Evolutionary conservation across 2,888 invertebrate species (phyloP), one percentile per base, ranked within the genome.

Genomic region (Deilephila elpenor): DNA sequence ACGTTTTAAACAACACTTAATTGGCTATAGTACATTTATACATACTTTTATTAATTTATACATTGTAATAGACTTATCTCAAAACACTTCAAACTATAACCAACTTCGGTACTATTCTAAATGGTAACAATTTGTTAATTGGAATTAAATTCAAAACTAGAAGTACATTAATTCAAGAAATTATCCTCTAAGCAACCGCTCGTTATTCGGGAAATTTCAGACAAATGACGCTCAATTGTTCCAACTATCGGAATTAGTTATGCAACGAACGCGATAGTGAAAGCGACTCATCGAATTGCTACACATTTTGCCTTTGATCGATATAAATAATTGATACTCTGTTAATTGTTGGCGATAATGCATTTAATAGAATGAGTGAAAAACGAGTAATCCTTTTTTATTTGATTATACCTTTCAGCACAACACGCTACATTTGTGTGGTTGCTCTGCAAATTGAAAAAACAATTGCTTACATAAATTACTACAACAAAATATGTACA

Each of bases 111-210:
- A 56, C 56, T 5, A 56, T 56, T 56, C 56, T 56, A n/a, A 56
- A 56, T n/a, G 6, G 5, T n/a, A 56, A 56, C n/a, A n/a, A n/a
- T n/a, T 56, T 56, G n/a, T 56, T 56, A 56, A n/a, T 56, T n/a
- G 19, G 56, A 17, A 6, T 56, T 56, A 56, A 56, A 56, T n/a
- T 56, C n/a, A n/a, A 56, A 56, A 56, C 56, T 44, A 44, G 44
- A 44, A 44, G 44, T 44, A 44, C 44, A 44, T 44, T 37, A 8
- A 37, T 37, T 44, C 44, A 56, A 56, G 56, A 56, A 56, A 56
- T 56, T 56, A 56, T n/a, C 56, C 56, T n/a, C 19, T 56, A 56
- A 56, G 56, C 56, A n/a, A 56, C 56, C n/a, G n/a, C 56, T 56
- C 56, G 56, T 56, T 56, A 56, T 56, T 6, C 56, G n/a, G 5